A percentile compares a stretch with the other conserved stretches of the same genome.
Evolutionary conservation across 2,888 invertebrate species (phyloP).

Genomic region (Camponotus fellah): DNA sequence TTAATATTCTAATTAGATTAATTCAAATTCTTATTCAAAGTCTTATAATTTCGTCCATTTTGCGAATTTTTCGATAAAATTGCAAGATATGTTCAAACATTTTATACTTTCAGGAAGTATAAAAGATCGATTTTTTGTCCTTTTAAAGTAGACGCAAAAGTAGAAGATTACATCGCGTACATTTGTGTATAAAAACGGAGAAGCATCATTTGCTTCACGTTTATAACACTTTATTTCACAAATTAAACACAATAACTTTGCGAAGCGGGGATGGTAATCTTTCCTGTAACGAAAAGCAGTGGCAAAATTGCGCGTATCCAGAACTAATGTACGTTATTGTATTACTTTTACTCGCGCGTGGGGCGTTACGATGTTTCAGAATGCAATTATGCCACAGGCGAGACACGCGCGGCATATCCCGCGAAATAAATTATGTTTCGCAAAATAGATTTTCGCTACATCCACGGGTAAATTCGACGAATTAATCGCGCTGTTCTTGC

Average conservation of each 20-base stretch:
- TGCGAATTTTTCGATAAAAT: no score
- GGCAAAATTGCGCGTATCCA: slow-evolving; percentile 39
- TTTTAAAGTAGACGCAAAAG: no score
- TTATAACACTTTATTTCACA: background rate
- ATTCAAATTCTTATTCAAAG: no score
- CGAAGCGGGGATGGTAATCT: background rate
- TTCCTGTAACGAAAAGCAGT: slow-evolving; percentile 34
- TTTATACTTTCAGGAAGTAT: no score
- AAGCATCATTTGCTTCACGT: background rate
- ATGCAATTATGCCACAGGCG: slow-evolving; percentile 44
- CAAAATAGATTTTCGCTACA: slow-evolving; percentile 38
- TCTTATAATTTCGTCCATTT: no score
- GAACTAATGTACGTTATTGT: slow-evolving; percentile 43
- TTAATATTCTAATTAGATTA: no score
- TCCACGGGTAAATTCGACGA: slow-evolving; percentile 30
- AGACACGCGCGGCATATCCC: slow-evolving; percentile 33
- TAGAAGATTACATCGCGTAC: background rate
- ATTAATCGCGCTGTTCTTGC: slow-evolving; percentile 24
- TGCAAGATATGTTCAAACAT: no score
- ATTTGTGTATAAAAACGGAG: background rate
- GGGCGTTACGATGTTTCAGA: slow-evolving; percentile 42
- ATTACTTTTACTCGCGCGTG: slow-evolving; percentile 43
- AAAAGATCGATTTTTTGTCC: no score
- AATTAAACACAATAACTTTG: slow-evolving; percentile 19
- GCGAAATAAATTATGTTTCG: slow-evolving; percentile 46